Evolutionary conservation across 2,888 invertebrate genomes (phyloP).

Genomic region (Ypsolopha scabrella): DNA sequence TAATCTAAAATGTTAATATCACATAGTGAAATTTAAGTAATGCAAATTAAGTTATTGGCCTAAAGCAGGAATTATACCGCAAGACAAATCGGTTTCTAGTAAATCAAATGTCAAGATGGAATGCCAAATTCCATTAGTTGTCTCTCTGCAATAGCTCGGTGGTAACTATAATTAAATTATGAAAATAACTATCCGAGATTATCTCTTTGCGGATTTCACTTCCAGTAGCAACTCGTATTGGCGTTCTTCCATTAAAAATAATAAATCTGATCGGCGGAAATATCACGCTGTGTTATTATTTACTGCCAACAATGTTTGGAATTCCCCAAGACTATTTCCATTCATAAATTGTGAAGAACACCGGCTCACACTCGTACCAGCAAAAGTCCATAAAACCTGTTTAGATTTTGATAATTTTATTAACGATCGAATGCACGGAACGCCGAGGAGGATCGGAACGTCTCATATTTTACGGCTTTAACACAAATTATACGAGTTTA

Average conservation of each 20-base stretch:
- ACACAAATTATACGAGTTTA: conserved; percentile 69
- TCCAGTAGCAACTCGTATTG: conserved; percentile 55
- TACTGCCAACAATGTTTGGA: conserved; percentile 65
- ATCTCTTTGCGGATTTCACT: conserved; percentile 42
- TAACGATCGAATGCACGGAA: conserved; percentile 63
- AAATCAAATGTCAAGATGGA: background rate
- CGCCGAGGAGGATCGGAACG: conserved; percentile 53
- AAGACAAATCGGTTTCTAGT: background rate
- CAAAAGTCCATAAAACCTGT: conserved; percentile 60
- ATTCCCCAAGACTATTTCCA: conserved; percentile 67
- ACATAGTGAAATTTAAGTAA: too few relatives aligned
- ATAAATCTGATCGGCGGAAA: conserved; percentile 61
- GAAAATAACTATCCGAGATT: conserved; percentile 27
- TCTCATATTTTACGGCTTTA: conserved; percentile 68
- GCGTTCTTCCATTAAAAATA: conserved; percentile 45
- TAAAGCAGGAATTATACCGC: too few relatives aligned
- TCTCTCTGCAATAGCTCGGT: background rate
- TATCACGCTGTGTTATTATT: conserved; percentile 67
- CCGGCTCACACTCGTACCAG: conserved; percentile 53
- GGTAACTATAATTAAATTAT: conserved; percentile 18
- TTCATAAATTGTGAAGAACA: conserved; percentile 56
- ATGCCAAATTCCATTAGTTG: conserved; percentile 7
- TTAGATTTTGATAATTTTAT: conserved; percentile 71
- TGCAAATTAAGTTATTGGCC: too few relatives aligned
- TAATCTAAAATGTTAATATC: too few relatives aligned